phyloP scores from a whole-genome alignment of 2,797 vertebrate genomes.

The Hippocampus kuda region DNA sequence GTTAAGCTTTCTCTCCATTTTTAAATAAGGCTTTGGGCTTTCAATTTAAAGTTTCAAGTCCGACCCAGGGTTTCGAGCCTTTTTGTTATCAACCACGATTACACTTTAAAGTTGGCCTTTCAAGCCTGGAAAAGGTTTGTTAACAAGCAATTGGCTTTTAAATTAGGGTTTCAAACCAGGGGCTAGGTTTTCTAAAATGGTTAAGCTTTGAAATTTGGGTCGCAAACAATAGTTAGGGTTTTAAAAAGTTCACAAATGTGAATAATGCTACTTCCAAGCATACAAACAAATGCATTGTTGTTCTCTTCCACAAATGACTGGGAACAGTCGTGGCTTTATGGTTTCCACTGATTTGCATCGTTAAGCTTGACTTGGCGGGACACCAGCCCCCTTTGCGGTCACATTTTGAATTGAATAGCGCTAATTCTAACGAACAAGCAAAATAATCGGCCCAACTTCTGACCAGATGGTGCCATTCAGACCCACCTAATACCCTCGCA shows the following conservation, averaged over 20 bases:
- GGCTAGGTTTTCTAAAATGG: neutral
- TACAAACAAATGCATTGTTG: neutral
- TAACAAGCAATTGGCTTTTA: neutral
- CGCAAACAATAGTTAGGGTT: neutral
- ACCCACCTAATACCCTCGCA: constrained; percentile 1
- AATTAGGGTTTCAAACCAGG: neutral
- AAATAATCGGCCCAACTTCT: constrained; percentile 1
- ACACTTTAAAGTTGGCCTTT: too few relatives aligned
- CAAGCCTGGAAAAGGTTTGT: neutral
- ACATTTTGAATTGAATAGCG: neutral
- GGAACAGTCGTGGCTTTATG: neutral
- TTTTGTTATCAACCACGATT: too few relatives aligned
- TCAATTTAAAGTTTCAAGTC: too few relatives aligned
- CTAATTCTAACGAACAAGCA: constrained; percentile 1
- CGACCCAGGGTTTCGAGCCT: too few relatives aligned
- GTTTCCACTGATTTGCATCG: neutral
- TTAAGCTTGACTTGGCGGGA: neutral
- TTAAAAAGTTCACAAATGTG: neutral
- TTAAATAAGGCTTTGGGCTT: too few relatives aligned
- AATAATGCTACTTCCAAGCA: neutral
- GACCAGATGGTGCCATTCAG: constrained; percentile 5
- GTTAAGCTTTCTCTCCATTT: too few relatives aligned
- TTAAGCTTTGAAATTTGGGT: neutral
- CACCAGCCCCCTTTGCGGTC: neutral
- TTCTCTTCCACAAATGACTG: neutral